Base-by-base conservation (phyloP, 2,888 invertebrate species). In the Rotaria macrura region DNA sequence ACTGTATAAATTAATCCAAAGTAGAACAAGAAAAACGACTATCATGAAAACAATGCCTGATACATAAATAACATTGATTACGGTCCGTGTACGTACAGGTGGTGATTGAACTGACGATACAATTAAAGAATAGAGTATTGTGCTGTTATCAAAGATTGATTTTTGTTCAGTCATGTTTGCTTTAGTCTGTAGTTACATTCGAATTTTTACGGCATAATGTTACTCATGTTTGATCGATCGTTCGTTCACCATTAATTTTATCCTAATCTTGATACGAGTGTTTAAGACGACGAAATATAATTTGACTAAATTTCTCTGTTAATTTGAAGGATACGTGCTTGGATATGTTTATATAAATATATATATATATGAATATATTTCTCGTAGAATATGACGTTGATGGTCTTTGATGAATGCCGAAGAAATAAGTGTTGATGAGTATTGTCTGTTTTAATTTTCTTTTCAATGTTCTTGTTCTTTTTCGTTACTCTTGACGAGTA, bases 11-110 rank as follows among this genome's bases (percentile, higher is more conserved):
- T 79, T 79, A 79, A 79, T n/a, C 40, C 43, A 79, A 2, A 79
- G 43, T 43, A 79, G 34, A 25, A 79, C 9, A 43, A 79, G n/a
- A 79, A 79, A 79, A 43, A 79, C 43, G 40, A 43, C n/a, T 43
- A 79, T 79, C 79, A 79, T 79, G 23, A 79, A 79, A 12, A 43
- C 43, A 79, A 79, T 79, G 25, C 79, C 79, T 43, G 43, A 25
- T 25, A 79, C 43, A 79, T 79, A 79, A 25, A 79, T 79, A 43
- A 38, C 79, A 79, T 79, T 79, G 17, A 79, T 43, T 43, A 79
- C 79, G 12, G 23, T 43, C 40, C 79, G 79, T 43, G 79, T 79
- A n/a, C 79, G 79, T 43, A 43, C 40, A 12, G 79, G 79, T 65
- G 65, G 34, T 34, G 65, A 9, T 1, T 14, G 17, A 20, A 25